These are phyloP conservation scores for Orbicella faveolata DNA, from an alignment of 64 coral and sea anemone genomes.

Conservation along the genomic window DNA sequence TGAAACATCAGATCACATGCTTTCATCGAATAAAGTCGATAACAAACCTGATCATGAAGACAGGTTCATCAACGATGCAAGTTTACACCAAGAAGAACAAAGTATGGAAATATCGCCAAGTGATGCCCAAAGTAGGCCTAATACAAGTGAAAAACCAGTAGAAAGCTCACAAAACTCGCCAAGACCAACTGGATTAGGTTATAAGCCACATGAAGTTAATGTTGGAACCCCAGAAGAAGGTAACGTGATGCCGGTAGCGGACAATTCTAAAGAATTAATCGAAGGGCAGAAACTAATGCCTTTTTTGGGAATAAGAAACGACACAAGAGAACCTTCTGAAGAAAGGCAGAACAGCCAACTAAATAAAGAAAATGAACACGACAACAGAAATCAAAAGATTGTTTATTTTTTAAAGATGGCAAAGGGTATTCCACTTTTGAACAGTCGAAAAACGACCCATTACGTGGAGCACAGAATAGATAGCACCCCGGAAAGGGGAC, in stretches of 20 bases:
- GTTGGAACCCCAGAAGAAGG: constrained; percentile 2
- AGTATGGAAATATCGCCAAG: not conserved
- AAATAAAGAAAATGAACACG: not conserved
- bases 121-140: not conserved
- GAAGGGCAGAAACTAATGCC: not conserved
- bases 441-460: not conserved
- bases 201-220: not conserved
- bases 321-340: not conserved
- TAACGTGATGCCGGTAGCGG: not conserved
- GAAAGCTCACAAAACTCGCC: not conserved
- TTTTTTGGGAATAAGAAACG: not conserved
- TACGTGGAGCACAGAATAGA: not conserved
- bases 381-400: constrained; percentile 26
- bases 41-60: not conserved
- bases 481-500: not conserved
- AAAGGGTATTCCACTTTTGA: constrained; percentile 40
- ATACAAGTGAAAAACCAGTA: not conserved
- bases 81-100: not conserved
- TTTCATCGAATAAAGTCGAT: not conserved
- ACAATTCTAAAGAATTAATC: not conserved
- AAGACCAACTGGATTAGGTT: too few species aligned
- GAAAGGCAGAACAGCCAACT: not conserved
- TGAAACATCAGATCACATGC: not conserved
- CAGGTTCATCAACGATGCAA: not conserved
- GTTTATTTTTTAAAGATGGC: constrained; percentile 44